Conservation (phyloP, 2,797 vertebrate species). For the Microctenopoma steveboyesi region DNA sequence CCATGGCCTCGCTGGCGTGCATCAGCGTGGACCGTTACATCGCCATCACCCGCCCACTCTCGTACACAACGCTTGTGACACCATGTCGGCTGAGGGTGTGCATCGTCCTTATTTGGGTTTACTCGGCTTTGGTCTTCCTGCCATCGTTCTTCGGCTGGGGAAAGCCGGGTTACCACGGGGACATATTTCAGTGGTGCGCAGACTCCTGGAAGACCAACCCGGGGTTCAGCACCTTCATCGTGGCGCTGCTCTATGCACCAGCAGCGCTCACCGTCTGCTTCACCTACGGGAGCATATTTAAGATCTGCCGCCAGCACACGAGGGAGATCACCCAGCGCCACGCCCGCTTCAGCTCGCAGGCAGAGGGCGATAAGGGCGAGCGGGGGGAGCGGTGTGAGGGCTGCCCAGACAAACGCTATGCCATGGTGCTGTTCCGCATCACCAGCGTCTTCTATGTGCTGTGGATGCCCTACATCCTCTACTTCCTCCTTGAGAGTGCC, state of each 20-base stretch:
- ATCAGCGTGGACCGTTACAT: constrained; percentile 96
- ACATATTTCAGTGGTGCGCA: constrained; percentile 92
- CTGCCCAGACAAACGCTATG: constrained; percentile 92
- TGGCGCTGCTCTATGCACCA: constrained; percentile 90
- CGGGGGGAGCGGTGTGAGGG: constrained; percentile 73
- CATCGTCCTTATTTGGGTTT: constrained; percentile 92
- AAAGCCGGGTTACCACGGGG: constrained; percentile 96
- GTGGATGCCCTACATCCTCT: constrained; percentile 96
- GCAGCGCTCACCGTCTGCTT: constrained; percentile 93
- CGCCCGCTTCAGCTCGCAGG: constrained; percentile 89
- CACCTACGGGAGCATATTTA: constrained; percentile 96
- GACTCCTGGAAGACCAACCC: constrained; percentile 89
- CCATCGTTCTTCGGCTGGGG: constrained; percentile 94
- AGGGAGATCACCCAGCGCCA: constrained; percentile 92
- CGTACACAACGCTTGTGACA: constrained; percentile 91
- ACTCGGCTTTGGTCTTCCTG: constrained; percentile 91
- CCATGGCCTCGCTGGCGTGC: constrained; percentile 94
- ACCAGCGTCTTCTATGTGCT: constrained; percentile 97
- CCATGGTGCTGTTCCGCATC: constrained; percentile 94
- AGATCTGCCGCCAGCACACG: constrained; percentile 95
- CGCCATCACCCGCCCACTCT: constrained; percentile 92
- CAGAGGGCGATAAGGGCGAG: constrained; percentile 76
- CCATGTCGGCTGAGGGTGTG: constrained; percentile 91
- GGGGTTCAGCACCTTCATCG: constrained; percentile 92
- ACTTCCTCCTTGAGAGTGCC: constrained; percentile 94